A percentile compares a stretch with the other conserved stretches of the same genome.
Evolutionary conservation across 1,140 invertebrate genomes (phyloP).

Genomic region (Tribolium madens): DNA sequence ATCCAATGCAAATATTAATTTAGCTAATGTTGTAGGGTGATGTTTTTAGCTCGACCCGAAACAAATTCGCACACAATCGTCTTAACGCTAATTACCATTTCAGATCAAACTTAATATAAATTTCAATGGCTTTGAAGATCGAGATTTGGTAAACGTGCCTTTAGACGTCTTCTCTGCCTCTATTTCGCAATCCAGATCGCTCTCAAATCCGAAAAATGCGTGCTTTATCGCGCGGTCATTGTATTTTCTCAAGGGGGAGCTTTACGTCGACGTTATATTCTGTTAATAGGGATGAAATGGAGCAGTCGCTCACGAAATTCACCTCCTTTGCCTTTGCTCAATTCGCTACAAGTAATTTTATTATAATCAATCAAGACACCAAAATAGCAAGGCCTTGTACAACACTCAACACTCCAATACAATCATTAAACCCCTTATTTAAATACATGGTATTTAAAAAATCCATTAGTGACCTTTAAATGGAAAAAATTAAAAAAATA

Average conservation of each 20-base stretch:
- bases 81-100: background rate
- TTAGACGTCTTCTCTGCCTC: background rate
- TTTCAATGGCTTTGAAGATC: too few relatives aligned
- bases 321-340: background rate
- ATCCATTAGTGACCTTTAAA: too few relatives aligned
- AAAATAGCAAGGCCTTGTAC: background rate
- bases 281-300: constrained; percentile 6
- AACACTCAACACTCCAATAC: too few relatives aligned
- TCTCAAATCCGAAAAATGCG: constrained; percentile 18
- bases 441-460: too few relatives aligned
- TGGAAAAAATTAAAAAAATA: too few relatives aligned
- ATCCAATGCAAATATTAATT: constrained; percentile 20
- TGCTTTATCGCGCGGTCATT: constrained; percentile 24
- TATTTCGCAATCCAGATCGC: background rate
- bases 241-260: background rate
- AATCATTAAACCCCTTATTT: too few relatives aligned
- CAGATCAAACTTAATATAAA: background rate
- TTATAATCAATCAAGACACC: background rate
- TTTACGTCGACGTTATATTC: background rate
- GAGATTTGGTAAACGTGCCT: background rate
- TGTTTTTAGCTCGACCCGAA: background rate
- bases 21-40: background rate
- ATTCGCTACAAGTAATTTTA: background rate
- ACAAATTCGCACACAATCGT: background rate
- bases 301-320: background rate